These are phyloP conservation scores for Laticauda colubrina DNA, from an alignment of 2,113 vertebrate species.

Conservation along the genomic window DNA sequence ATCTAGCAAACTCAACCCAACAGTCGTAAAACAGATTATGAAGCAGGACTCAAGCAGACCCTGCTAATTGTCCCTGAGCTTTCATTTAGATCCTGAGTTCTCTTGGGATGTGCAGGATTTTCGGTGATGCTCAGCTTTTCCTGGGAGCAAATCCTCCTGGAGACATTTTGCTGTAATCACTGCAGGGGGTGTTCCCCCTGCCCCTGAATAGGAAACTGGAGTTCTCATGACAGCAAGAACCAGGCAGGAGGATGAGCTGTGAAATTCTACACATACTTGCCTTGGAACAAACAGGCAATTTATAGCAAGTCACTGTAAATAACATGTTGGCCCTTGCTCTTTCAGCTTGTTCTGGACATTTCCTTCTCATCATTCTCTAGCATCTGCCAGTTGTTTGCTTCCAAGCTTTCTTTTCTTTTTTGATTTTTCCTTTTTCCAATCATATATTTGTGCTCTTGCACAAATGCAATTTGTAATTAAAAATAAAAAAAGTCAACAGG, in stretches of 20 bases:
- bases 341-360: background rate
- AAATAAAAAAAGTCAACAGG: background rate
- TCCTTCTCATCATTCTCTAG: background rate
- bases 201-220: constrained; percentile 12
- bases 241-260: constrained; percentile 7
- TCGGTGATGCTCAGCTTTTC: background rate
- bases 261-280: constrained; percentile 14
- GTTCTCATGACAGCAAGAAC: background rate
- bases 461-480: background rate
- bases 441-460: background rate
- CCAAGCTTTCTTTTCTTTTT: background rate
- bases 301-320: constrained; percentile 12
- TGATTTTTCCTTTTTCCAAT: background rate
- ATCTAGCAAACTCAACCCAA: background rate
- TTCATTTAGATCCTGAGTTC: background rate
- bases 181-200: background rate
- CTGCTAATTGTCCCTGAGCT: background rate
- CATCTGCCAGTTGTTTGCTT: background rate
- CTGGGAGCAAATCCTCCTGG: background rate
- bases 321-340: background rate
- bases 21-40: background rate
- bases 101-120: background rate
- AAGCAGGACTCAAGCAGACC: background rate
- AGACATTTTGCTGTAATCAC: background rate
- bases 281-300: constrained; percentile 23